Percentiles rank a stretch among this genome's conserved stretches.
Conservation (phyloP, 2,888 invertebrate species). For the Lycocerus yunnanus region DNA sequence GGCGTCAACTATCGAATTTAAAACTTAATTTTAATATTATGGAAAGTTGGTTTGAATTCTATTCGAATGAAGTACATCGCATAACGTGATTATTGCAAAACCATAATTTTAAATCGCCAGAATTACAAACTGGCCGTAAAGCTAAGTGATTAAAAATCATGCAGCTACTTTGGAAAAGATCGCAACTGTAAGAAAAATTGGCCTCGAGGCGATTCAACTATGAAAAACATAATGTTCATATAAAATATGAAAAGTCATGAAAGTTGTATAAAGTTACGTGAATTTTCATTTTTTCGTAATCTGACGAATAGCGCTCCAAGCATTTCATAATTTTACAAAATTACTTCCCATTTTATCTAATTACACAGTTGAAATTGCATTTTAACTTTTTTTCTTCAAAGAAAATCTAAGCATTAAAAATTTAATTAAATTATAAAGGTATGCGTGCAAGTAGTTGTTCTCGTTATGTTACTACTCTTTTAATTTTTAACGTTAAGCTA, state of each 20-base stretch:
- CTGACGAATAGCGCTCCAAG: conserved; percentile 12
- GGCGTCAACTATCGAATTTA: background rate
- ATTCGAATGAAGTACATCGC: too few species aligned
- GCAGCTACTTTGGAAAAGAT: background rate
- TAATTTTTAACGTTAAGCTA: background rate
- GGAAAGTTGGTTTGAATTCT: background rate
- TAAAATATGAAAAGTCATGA: conserved; percentile 22
- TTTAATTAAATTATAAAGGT: background rate
- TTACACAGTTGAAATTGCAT: conserved; percentile 4
- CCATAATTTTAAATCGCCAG: too few species aligned
- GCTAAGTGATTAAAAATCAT: background rate
- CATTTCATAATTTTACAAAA: conserved; percentile 13
- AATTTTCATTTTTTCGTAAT: conserved; percentile 15
- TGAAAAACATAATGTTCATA: conserved; percentile 13
- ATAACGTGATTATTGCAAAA: too few species aligned
- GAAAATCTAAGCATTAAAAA: background rate
- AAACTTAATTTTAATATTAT: background rate
- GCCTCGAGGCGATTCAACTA: conserved; percentile 6
- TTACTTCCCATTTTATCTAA: conserved; percentile 6
- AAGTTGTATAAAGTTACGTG: conserved; percentile 22
- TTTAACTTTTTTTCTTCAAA: background rate
- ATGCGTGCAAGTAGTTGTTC: background rate
- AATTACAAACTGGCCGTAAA: background rate
- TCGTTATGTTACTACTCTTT: background rate
- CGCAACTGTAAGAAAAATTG: background rate